Percentiles rank a stretch among this genome's conserved stretches.
Conservation (phyloP, 2,113 vertebrate species). For the Speoplatyrhinus poulsoni region DNA sequence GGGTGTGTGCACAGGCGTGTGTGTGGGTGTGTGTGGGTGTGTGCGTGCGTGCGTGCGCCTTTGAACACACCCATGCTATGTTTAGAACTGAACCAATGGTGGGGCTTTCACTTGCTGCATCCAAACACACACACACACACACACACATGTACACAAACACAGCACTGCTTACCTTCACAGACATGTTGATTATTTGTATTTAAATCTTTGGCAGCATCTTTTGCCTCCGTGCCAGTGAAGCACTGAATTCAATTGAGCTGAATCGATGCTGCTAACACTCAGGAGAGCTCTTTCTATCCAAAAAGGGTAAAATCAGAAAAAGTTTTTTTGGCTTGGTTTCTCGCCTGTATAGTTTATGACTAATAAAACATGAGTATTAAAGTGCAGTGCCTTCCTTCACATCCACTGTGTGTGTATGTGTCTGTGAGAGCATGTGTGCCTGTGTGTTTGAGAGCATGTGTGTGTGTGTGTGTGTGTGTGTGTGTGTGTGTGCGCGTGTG, state of each 20-base stretch:
- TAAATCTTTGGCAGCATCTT: slow-evolving; percentile 13
- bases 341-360: slow-evolving; percentile 34
- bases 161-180: slow-evolving; percentile 15
- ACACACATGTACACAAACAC: slow-evolving; percentile 1
- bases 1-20: too few relatives aligned
- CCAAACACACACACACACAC: slow-evolving; percentile 1
- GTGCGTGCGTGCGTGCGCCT: not conserved
- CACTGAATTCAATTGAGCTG: slow-evolving; percentile 22
- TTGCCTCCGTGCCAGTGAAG: slow-evolving; percentile 21
- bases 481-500: not conserved
- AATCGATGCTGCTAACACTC: slow-evolving; percentile 39
- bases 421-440: not conserved
- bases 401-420: not conserved
- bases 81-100: too few relatives aligned
- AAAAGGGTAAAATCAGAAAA: slow-evolving; percentile 45
- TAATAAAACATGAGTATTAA: slow-evolving; percentile 46
- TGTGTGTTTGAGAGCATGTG: not conserved
- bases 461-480: not conserved
- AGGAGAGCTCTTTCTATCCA: slow-evolving; percentile 42
- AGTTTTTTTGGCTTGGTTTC: slow-evolving; percentile 41
- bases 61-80: not conserved
- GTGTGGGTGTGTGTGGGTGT: not conserved
- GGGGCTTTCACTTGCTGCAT: too few relatives aligned
- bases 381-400: slow-evolving; percentile 19
- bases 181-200: slow-evolving; percentile 25